These are phyloP conservation scores for Sitobion miscanthi DNA, from an alignment of 1,140 invertebrate species.

Conservation along the genomic window DNA sequence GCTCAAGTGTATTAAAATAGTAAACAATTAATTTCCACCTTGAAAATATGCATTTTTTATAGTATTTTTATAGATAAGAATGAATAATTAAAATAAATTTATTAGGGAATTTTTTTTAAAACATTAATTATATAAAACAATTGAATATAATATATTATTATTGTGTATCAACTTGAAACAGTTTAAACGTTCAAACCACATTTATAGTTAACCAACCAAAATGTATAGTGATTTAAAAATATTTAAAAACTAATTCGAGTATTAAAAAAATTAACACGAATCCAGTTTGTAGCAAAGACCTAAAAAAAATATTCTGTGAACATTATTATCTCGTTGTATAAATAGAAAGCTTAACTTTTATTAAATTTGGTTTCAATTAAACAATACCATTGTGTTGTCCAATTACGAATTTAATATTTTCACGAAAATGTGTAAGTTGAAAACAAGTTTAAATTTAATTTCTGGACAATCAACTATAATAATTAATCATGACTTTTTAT, in stretches of 20 bases:
- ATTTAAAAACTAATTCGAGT: not conserved
- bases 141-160: not conserved
- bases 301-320: not conserved
- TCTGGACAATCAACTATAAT: not conserved
- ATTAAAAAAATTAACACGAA: not conserved
- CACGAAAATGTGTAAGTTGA: not conserved
- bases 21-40: conserved; percentile 43
- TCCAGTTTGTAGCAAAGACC: not conserved
- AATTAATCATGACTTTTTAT: not conserved
- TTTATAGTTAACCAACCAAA: not conserved
- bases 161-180: not conserved
- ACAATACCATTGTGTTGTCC: not conserved
- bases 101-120: not conserved
- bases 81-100: not conserved
- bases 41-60: conserved; percentile 5
- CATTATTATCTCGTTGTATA: not conserved
- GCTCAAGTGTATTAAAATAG: not conserved
- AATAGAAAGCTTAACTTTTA: not conserved
- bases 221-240: not conserved
- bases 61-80: not conserved
- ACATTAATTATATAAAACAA: not conserved
- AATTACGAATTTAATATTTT: not conserved
- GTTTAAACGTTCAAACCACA: not conserved
- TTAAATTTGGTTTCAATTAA: not conserved
- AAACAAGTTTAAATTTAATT: not conserved